Evolutionary conservation across 1,140 invertebrate genomes (phyloP), one percentile per base, ranked within the genome.

Genomic region (Eubasilissa regina): DNA sequence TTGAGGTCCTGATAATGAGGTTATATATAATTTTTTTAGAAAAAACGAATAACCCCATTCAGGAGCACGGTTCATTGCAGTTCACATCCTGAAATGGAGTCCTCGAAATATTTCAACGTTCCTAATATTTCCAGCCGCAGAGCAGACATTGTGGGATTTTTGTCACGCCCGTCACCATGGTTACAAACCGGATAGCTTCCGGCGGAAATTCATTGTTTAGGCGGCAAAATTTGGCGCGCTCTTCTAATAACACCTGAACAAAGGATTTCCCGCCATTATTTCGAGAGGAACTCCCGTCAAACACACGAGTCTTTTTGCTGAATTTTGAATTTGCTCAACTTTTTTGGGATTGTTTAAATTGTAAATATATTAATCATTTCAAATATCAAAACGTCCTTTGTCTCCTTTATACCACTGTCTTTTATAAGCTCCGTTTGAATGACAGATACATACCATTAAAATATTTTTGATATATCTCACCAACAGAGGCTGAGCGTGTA

Each of bases 211-310:
- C 68, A 73, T 73, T 73, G 68, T 73, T 73, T 73, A 53, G 68
- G 47, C 51, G 47, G 68, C 51, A 73, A 73, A 73, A 73, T 73
- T 73, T 53, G 51, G 68, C 68, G 68, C 51, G 68, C 47, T 73
- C 51, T 73, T 60, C 68, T 73, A 73, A 73, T 73, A 73, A 73
- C 68, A 73, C 68, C 68, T 73, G 68, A 73, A 73, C 68, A 73
- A 73, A 73, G 68, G 47, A 73, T 73, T 73, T 73, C 47, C 68
- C 51, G 68, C 68, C 68, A 73, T 73, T 73, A 73, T 55, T 73
- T 73, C n/a, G 47, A 43, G 48, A 55, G 51, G 68, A 35, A 53
- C 25, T 21, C 51, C 47, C 68, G 51, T 73, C 68, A 73, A 73
- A 73, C 51, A 73, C 68, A 73, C 47, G 68, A 73, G 47, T 53